Evolutionary conservation across 2,797 vertebrate species (phyloP), one percentile per base, ranked within the genome.

Genomic region (Neoniphon sammara): DNA sequence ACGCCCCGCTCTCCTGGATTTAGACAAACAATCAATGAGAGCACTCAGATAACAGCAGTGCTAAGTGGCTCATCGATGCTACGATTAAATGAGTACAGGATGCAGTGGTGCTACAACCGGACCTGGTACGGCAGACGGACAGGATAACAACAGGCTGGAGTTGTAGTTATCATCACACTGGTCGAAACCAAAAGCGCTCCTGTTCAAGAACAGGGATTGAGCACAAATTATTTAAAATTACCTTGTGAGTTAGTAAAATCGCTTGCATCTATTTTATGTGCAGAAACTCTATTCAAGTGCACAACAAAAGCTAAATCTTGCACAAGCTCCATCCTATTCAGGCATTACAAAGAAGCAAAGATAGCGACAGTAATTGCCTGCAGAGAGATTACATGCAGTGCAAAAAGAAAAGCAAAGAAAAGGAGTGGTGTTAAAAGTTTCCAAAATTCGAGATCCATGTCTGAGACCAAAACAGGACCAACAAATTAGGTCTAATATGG

Each of bases 11-110:
- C 59, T 78, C 74, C 73, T 71, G 84, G 78, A 82, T 87, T 83
- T 75, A 69, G 86, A 77, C 30, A 86, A 81, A 81, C 81, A 90
- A 90, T 93, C 88, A 83, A 90, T 93, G 81, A 49, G 59, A 72
- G 78, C 78, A 84, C 85, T 92, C 84, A 47, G 71, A 85, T 88
- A 90, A 83, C 89, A 83, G 80, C 76, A 66, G 62, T 56, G 58
- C 81, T 85, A 83, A 91, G 84, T 84, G 81, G 75, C 62, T 67
- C 78, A 75, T 81, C 81, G 76, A 89, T 85, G 86, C 86, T 87
- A 52, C 59, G 31, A 88, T 91, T 84, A 91, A 88, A 89, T 88
- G 73, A 83, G 85, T 61, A 79, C 81, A 83, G 84, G 75, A 84
- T 81, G 66, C 72, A 66, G 67, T 15, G 57, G 67, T 73, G 81